phyloP scores from a whole-genome alignment of 2,113 vertebrate species.

The Cygnus buccinator region DNA sequence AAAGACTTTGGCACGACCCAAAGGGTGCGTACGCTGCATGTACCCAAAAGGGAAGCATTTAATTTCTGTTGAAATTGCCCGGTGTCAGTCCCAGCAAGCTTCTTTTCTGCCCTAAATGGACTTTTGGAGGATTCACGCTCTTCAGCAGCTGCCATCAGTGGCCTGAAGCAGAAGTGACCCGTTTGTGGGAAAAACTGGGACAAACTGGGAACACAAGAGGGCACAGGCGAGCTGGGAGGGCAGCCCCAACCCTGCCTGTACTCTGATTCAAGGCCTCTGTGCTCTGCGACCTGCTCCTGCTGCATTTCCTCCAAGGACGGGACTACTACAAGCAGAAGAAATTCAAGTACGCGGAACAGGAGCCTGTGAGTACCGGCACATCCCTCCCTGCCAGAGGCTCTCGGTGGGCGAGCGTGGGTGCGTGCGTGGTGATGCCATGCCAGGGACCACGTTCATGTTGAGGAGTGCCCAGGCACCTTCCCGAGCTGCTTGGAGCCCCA shows the following conservation, averaged over 20 bases:
- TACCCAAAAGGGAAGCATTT: neutral
- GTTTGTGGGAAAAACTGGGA: neutral
- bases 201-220: neutral
- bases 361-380: constrained; percentile 52
- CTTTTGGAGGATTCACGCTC: accelerated
- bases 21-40: neutral
- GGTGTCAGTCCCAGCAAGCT: neutral
- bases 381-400: neutral
- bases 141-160: neutral
- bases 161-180: neutral
- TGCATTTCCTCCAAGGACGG: constrained; percentile 90
- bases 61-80: neutral
- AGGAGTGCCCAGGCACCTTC: neutral
- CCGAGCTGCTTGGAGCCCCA: neutral
- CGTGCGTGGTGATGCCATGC: neutral
- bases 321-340: constrained; percentile 96
- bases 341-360: constrained; percentile 85
- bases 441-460: neutral
- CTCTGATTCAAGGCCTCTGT: constrained; percentile 87
- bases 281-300: constrained; percentile 92
- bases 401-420: neutral
- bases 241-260: neutral
- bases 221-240: neutral
- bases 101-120: neutral
- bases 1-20: accelerated